A percentile compares a stretch with the other conserved stretches of the same genome.
Conservation (phyloP, 1,140 invertebrate genomes). For the Orchesella cincta region DNA sequence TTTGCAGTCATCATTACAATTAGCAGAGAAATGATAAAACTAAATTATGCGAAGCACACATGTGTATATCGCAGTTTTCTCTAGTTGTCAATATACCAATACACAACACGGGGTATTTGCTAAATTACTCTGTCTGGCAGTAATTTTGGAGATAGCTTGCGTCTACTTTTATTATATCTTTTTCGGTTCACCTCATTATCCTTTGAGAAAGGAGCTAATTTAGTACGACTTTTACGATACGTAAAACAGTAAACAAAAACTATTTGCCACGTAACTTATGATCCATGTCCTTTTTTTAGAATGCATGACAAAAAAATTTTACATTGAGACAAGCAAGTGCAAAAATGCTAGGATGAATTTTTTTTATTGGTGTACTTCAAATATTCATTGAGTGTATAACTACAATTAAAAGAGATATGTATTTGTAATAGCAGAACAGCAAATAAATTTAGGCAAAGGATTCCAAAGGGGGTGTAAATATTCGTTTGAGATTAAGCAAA, state of each 20-base stretch:
- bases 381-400: too few relatives aligned
- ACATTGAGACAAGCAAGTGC: too few relatives aligned
- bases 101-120: background rate
- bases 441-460: too few relatives aligned
- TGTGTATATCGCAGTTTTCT: background rate
- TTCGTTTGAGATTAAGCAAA: background rate
- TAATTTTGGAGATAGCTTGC: background rate
- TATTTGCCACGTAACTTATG: background rate
- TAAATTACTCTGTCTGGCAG: background rate
- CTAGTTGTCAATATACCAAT: background rate
- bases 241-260: background rate
- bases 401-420: too few relatives aligned
- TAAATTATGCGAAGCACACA: background rate
- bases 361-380: too few relatives aligned
- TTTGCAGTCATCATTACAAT: background rate
- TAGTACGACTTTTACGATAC: conserved; percentile 10
- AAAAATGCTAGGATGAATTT: too few relatives aligned
- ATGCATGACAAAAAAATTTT: too few relatives aligned
- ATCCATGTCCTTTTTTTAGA: background rate
- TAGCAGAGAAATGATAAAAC: background rate
- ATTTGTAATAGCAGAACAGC: too few relatives aligned
- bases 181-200: conserved; percentile 4
- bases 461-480: too few relatives aligned
- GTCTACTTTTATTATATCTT: background rate
- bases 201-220: background rate